A percentile compares a stretch with the other conserved stretches of the same genome.
phyloP scores from a whole-genome alignment of 2,888 invertebrate species.

The Buathra laborator region DNA sequence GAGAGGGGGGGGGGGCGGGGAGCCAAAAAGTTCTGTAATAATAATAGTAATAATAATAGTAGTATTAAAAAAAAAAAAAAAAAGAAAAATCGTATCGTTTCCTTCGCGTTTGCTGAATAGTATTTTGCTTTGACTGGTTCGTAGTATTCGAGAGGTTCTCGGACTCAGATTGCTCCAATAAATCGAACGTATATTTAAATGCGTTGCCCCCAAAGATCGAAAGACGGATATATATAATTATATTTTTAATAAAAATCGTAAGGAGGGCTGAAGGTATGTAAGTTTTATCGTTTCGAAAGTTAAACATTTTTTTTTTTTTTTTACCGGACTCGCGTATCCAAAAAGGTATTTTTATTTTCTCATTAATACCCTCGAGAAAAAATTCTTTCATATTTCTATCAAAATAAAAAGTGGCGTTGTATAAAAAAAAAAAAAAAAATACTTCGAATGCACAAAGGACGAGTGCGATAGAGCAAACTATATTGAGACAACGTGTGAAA shows the following conservation, averaged over 20 bases:
- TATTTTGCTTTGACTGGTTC: conserved; percentile 70
- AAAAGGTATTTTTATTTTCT: neutral
- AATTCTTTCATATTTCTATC: neutral
- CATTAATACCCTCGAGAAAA: neutral
- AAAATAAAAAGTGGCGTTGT: conserved; percentile 34
- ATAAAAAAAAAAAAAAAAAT: conserved; percentile 14
- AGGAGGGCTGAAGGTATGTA: conserved; percentile 26
- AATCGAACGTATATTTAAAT: conserved; percentile 54
- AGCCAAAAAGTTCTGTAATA: conserved; percentile 22
- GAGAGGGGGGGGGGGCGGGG: conserved; percentile 20
- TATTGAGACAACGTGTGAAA: conserved; percentile 77
- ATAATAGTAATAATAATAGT: conserved; percentile 11
- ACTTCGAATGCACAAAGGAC: conserved; percentile 2
- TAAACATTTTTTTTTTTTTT: neutral
- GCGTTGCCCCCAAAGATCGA: conserved; percentile 55
- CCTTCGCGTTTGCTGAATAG: conserved; percentile 30
- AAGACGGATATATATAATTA: conserved; percentile 25
- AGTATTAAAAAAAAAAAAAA: conserved; percentile 1
- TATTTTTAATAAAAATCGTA: conserved; percentile 17
- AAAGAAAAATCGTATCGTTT: conserved; percentile 17
- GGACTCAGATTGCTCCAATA: conserved; percentile 34
- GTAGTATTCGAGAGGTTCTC: conserved; percentile 64
- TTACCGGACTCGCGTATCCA: conserved; percentile 26
- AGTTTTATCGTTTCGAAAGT: conserved; percentile 46
- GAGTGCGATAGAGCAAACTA: conserved; percentile 75